Conservation (phyloP, 2,113 vertebrate species). For the Zosterops pallidus region DNA sequence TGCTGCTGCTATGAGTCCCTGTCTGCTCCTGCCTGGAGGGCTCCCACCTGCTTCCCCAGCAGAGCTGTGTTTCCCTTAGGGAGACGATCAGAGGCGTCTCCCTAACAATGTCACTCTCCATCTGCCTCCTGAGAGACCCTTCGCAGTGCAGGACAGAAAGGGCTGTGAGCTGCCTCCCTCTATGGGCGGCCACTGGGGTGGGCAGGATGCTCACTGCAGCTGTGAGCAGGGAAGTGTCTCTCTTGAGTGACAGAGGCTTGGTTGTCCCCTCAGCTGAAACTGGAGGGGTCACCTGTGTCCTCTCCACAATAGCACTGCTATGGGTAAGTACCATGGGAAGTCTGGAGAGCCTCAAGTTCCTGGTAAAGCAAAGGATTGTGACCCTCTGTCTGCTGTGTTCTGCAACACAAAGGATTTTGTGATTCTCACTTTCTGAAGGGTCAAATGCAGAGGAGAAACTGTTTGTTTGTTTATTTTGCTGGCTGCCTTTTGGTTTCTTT, state of each 20-base stretch:
- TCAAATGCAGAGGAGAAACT: background rate
- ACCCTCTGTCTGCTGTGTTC: background rate
- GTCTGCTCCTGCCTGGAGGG: fast-evolving
- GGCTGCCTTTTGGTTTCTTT: background rate
- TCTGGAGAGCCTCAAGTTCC: background rate
- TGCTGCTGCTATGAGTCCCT: background rate
- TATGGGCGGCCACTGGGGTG: fast-evolving
- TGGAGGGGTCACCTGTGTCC: fast-evolving
- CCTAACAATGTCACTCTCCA: fast-evolving
- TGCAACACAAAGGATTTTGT: background rate
- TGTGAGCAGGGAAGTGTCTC: background rate
- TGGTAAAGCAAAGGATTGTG: fast-evolving
- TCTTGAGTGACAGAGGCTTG: background rate
- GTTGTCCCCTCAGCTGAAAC: background rate
- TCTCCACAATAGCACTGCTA: fast-evolving
- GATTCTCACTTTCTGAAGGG: background rate
- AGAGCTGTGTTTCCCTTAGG: background rate
- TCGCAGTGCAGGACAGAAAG: background rate
- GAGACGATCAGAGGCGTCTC: too few relatives aligned
- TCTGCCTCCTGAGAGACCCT: background rate
- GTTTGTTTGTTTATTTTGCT: background rate
- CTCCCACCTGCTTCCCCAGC: background rate
- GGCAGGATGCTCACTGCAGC: background rate
- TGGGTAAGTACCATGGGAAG: background rate
- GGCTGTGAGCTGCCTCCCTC: background rate